These are phyloP conservation scores for Spea bombifrons DNA, from an alignment of 2,113 vertebrate species.

Conservation along the genomic window DNA sequence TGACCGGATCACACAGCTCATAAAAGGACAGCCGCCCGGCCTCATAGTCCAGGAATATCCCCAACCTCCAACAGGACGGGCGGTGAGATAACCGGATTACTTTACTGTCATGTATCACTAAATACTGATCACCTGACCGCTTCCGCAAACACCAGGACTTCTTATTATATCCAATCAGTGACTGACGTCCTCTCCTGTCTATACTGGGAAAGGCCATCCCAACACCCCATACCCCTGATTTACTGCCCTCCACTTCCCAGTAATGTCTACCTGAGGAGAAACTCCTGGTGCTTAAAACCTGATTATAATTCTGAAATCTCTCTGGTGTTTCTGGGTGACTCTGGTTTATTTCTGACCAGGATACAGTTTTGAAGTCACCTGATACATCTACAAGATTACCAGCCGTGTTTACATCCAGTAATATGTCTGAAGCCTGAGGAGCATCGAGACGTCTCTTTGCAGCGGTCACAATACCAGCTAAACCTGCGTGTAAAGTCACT, in stretches of 20 bases:
- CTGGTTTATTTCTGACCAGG: slow-evolving; percentile 1
- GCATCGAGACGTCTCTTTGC: slow-evolving; percentile 11
- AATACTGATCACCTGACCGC: neutral
- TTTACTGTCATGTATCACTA: neutral
- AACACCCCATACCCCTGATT: neutral
- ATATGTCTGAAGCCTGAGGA: slow-evolving; percentile 11
- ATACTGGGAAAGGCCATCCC: slow-evolving; percentile 4
- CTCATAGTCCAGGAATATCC: neutral
- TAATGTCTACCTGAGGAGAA: neutral
- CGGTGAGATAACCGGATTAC: neutral
- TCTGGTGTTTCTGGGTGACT: slow-evolving; percentile 13
- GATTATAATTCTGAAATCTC: slow-evolving; percentile 13
- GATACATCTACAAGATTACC: slow-evolving; percentile 1
- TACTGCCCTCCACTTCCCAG: slow-evolving; percentile 6
- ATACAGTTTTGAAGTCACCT: slow-evolving; percentile 18
- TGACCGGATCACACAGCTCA: neutral
- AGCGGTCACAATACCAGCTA: slow-evolving; percentile 18
- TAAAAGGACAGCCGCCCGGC: slow-evolving; percentile 1
- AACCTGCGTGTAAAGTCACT: slow-evolving; percentile 4
- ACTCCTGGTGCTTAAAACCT: slow-evolving; percentile 3
- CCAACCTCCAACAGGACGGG: neutral
- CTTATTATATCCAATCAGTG: neutral
- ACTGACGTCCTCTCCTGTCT: neutral
- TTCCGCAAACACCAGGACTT: neutral
- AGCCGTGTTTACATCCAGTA: slow-evolving; percentile 7